Conservation (phyloP, 2,113 vertebrate species). For the Gallinago jamesoni region DNA sequence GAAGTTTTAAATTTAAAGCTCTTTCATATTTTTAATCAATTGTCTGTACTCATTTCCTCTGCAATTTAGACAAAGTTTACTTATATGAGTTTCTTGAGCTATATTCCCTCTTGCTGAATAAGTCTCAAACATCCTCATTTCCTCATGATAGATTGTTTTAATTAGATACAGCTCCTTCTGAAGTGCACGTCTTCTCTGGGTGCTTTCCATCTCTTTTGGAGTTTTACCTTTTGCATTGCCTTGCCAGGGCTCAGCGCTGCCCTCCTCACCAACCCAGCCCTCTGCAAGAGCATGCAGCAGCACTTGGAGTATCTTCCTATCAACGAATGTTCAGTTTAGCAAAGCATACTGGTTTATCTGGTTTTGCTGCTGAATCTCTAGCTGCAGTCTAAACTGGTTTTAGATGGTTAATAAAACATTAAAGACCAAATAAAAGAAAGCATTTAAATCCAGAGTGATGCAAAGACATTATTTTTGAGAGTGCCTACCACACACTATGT, state of each 20-base stretch:
- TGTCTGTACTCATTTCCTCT: constrained; percentile 41
- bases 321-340: not conserved
- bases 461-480: not conserved
- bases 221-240: not conserved
- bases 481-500: accelerated
- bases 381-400: not conserved
- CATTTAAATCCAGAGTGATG: not conserved
- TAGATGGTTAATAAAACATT: constrained; percentile 20
- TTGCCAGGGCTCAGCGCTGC: not conserved
- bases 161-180: constrained; percentile 42
- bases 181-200: not conserved
- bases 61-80: constrained; percentile 3
- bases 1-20: not conserved
- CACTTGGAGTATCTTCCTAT: not conserved
- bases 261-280: not conserved
- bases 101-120: constrained; percentile 5
- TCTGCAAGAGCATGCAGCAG: not conserved
- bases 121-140: constrained; percentile 21
- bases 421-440: not conserved
- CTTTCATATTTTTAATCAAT: constrained; percentile 26
- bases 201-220: not conserved
- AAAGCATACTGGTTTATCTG: constrained; percentile 36
- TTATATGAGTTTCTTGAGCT: not conserved
- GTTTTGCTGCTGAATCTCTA: constrained; percentile 20
- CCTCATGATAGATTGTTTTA: constrained; percentile 40